These are phyloP conservation scores for Tor tambroides DNA, from an alignment of 2,113 vertebrate species.

Conservation along the genomic window DNA sequence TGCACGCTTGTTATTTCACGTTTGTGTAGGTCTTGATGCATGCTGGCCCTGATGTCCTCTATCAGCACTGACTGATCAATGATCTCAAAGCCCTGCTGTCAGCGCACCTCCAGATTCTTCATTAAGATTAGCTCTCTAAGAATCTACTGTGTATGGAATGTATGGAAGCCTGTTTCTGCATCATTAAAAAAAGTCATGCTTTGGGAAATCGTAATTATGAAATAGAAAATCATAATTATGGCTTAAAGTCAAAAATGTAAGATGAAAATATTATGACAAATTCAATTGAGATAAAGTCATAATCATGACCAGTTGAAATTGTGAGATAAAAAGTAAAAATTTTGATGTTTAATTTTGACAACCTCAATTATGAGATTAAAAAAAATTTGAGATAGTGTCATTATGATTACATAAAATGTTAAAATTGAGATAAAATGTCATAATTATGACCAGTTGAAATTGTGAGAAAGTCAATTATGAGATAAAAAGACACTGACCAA, in stretches of 20 bases:
- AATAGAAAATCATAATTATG: background rate
- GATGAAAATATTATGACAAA: too few relatives aligned
- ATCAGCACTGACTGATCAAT: slow-evolving; percentile 3
- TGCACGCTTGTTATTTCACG: background rate
- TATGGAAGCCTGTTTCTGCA: background rate
- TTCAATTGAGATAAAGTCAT: too few relatives aligned
- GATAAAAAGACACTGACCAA: too few relatives aligned
- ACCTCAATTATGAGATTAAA: too few relatives aligned
- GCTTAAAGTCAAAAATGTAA: background rate
- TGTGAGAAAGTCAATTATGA: too few relatives aligned
- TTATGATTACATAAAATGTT: too few relatives aligned
- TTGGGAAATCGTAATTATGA: background rate
- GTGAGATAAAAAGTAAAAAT: too few relatives aligned
- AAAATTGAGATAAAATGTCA: too few relatives aligned
- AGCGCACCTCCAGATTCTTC: background rate
- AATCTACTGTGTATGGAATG: background rate
- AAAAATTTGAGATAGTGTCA: too few relatives aligned
- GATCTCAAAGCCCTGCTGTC: slow-evolving; percentile 32
- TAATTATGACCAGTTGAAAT: too few relatives aligned
- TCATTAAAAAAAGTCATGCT: background rate
- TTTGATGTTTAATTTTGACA: too few relatives aligned
- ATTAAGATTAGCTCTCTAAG: slow-evolving; percentile 37
- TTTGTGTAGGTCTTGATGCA: background rate
- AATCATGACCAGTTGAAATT: too few relatives aligned
- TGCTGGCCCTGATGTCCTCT: background rate